A percentile compares a stretch with the other conserved stretches of the same genome.
These are phyloP conservation scores for Elachura formosa DNA, from an alignment of 2,113 vertebrate genomes.

Conservation along the genomic window DNA sequence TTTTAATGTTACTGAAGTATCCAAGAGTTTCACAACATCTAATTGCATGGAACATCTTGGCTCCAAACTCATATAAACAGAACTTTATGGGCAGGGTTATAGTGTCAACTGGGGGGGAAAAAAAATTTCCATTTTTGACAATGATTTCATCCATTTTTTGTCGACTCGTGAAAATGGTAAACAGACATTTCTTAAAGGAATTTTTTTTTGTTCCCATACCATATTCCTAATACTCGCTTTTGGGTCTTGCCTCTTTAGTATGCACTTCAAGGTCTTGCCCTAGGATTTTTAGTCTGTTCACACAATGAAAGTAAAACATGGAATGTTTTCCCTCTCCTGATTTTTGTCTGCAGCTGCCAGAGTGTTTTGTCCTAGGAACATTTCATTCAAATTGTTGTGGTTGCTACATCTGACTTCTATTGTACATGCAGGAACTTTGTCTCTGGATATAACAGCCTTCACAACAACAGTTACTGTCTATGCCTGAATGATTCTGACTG, in stretches of 20 bases:
- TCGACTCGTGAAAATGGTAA: background rate
- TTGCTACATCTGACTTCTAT: background rate
- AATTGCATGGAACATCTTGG: conserved; percentile 20
- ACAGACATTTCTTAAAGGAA: background rate
- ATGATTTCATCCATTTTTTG: background rate
- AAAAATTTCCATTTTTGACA: background rate
- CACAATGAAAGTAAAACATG: background rate
- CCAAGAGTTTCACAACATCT: conserved; percentile 25
- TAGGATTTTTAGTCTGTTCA: background rate
- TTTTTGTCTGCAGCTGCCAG: background rate
- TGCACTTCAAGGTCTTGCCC: background rate
- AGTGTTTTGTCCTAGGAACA: background rate
- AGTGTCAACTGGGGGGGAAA: background rate
- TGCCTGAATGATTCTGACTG: background rate
- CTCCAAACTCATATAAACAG: background rate
- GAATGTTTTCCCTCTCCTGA: background rate
- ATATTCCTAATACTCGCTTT: background rate
- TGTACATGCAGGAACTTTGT: background rate
- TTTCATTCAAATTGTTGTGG: background rate
- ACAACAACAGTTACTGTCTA: background rate
- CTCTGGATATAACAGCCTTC: background rate
- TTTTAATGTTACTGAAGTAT: background rate
- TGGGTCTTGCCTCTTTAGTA: background rate
- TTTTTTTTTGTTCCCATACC: background rate
- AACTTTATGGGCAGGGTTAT: background rate